Evolutionary conservation across 1,140 invertebrate species (phyloP).

Genomic region (Adelges cooleyi): DNA sequence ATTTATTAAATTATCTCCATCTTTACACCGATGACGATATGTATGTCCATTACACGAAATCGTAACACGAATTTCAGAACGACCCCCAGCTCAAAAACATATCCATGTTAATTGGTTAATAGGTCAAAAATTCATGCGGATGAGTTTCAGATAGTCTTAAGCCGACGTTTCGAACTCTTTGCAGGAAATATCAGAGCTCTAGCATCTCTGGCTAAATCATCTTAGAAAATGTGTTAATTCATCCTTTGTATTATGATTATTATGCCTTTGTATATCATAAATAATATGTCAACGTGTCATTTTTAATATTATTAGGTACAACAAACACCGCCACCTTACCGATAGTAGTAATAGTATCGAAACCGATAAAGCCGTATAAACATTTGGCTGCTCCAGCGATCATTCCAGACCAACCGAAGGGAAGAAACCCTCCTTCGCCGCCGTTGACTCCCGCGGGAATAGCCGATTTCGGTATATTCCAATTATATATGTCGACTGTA

Average conservation of each 20-base stretch:
- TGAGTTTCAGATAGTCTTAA: not conserved
- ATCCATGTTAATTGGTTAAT: not conserved
- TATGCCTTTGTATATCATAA: too few relatives aligned
- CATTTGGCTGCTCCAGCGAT: slow-evolving; percentile 74
- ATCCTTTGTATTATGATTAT: too few relatives aligned
- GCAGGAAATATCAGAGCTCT: too few relatives aligned
- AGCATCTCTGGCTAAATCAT: too few relatives aligned
- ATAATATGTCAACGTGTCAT: too few relatives aligned
- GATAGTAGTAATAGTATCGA: slow-evolving; percentile 75
- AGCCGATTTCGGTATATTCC: slow-evolving; percentile 49
- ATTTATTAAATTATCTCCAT: not conserved
- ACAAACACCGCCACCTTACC: too few relatives aligned
- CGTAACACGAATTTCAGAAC: too few relatives aligned
- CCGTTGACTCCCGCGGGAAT: slow-evolving; percentile 44
- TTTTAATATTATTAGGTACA: too few relatives aligned
- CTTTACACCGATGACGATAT: not conserved
- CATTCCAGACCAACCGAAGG: slow-evolving; percentile 65
- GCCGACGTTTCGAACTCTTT: too few relatives aligned
- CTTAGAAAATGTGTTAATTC: too few relatives aligned
- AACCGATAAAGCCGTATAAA: slow-evolving; percentile 79
- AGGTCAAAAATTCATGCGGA: not conserved
- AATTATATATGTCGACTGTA: slow-evolving; percentile 49
- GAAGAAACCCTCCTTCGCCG: slow-evolving; percentile 66
- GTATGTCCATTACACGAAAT: not conserved
- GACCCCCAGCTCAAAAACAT: not conserved